These are phyloP conservation scores for Onychomys leucogaster DNA, from an alignment of 2,797 vertebrate genomes.

Conservation along the genomic window DNA sequence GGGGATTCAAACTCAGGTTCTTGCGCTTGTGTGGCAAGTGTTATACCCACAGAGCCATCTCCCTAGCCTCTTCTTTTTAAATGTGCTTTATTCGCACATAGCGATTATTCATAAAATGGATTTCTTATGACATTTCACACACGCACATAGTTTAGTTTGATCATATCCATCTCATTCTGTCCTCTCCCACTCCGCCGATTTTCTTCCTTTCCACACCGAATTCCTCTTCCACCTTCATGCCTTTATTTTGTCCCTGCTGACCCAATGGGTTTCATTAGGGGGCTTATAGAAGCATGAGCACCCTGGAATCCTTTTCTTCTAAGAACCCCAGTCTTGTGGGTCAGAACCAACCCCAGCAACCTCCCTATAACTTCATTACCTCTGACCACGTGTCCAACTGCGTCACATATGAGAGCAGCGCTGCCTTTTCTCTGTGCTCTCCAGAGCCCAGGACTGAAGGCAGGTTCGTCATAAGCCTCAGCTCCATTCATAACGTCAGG, in stretches of 20 bases:
- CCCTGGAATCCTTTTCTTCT: neutral
- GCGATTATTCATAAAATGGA: neutral
- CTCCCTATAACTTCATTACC: neutral
- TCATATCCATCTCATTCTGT: neutral
- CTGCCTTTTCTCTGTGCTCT: neutral
- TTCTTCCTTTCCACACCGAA: neutral
- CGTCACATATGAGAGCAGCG: fast-evolving
- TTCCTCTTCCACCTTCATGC: neutral
- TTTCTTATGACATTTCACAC: neutral
- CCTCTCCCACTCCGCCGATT: neutral
- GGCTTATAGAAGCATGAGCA: neutral
- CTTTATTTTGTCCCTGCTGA: neutral
- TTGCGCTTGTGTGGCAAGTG: neutral
- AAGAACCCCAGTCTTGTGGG: fast-evolving
- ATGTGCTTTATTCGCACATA: neutral
- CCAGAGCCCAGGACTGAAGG: neutral
- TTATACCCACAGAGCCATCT: neutral
- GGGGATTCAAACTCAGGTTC: neutral
- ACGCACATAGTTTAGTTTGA: neutral
- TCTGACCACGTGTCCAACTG: fast-evolving
- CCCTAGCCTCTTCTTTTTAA: neutral
- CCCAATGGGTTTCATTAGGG: neutral
- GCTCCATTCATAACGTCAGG: neutral
- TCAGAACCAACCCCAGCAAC: neutral
- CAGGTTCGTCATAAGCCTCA: neutral